phyloP scores from a whole-genome alignment of 2,888 invertebrate genomes.

The Plagodis dolabraria region DNA sequence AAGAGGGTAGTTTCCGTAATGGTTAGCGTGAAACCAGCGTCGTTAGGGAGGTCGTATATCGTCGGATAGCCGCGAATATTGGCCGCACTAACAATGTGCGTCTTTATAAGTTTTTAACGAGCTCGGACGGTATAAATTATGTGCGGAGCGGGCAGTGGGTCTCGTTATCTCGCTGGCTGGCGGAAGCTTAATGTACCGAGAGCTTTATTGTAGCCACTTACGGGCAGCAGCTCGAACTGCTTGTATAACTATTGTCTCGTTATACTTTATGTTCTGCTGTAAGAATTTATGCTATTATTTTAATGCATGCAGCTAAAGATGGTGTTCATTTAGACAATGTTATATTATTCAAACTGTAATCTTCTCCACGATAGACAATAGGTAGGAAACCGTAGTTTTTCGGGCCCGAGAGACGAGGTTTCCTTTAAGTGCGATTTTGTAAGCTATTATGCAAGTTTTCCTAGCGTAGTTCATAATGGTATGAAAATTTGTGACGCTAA shows the following conservation, averaged over 20 bases:
- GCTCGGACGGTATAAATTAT: slow-evolving; percentile 84
- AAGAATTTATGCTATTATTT: slow-evolving; percentile 31
- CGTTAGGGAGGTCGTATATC: slow-evolving; percentile 78
- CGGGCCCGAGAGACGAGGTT: too few relatives aligned
- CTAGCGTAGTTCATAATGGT: too few relatives aligned
- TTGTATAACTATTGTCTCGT: slow-evolving; percentile 47
- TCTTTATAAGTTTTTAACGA: slow-evolving; percentile 86
- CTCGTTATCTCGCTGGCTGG: slow-evolving; percentile 83
- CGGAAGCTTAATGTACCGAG: slow-evolving; percentile 83
- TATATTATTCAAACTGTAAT: not conserved
- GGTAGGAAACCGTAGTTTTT: too few relatives aligned
- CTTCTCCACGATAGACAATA: too few relatives aligned
- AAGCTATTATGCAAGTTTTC: too few relatives aligned
- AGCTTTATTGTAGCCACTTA: slow-evolving; percentile 84
- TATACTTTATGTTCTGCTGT: slow-evolving; percentile 36
- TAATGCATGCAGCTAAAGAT: slow-evolving; percentile 10
- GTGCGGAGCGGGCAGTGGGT: slow-evolving; percentile 80
- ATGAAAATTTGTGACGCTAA: too few relatives aligned
- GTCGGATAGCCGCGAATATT: slow-evolving; percentile 79
- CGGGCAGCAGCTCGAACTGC: slow-evolving; percentile 55
- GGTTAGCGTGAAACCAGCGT: slow-evolving; percentile 56
- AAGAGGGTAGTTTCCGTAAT: slow-evolving; percentile 62
- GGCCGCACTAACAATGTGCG: slow-evolving; percentile 84
- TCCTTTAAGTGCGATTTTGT: too few relatives aligned
- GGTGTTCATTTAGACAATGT: slow-evolving; percentile 13